These are phyloP conservation scores for Lagopus leucura DNA, from an alignment of 2,113 vertebrate species.

Conservation along the genomic window DNA sequence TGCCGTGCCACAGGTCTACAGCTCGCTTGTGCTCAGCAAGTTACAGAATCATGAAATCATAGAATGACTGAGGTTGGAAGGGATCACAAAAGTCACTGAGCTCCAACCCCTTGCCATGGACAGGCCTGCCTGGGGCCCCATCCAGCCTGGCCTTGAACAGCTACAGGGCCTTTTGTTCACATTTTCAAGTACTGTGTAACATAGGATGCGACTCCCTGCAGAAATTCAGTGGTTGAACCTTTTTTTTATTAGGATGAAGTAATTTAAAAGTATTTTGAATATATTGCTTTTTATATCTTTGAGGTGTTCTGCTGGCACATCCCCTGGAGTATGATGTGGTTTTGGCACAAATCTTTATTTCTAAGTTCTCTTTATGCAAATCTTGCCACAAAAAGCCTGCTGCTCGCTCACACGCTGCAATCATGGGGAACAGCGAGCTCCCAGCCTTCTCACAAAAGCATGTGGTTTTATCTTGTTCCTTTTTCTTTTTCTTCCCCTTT, in stretches of 20 bases:
- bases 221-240: neutral
- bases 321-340: neutral
- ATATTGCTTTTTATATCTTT: neutral
- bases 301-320: neutral
- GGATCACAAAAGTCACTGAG: no score
- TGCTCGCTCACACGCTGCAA: fast-evolving
- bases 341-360: neutral
- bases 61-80: no score
- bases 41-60: no score
- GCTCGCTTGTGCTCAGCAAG: neutral
- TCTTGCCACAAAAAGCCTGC: neutral
- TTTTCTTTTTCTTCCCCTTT: neutral
- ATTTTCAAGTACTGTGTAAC: neutral
- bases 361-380: neutral
- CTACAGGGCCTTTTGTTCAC: neutral
- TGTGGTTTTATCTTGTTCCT: neutral
- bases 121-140: no score
- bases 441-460: neutral
- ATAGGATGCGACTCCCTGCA: neutral
- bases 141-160: no score
- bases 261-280: neutral
- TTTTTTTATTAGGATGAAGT: neutral
- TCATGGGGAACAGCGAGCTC: neutral
- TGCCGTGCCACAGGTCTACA: neutral
- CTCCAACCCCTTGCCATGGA: no score